Percentiles rank a stretch among this genome's conserved stretches.
Evolutionary conservation across 2,797 vertebrate species (phyloP).

Genomic region (Mus caroli): DNA sequence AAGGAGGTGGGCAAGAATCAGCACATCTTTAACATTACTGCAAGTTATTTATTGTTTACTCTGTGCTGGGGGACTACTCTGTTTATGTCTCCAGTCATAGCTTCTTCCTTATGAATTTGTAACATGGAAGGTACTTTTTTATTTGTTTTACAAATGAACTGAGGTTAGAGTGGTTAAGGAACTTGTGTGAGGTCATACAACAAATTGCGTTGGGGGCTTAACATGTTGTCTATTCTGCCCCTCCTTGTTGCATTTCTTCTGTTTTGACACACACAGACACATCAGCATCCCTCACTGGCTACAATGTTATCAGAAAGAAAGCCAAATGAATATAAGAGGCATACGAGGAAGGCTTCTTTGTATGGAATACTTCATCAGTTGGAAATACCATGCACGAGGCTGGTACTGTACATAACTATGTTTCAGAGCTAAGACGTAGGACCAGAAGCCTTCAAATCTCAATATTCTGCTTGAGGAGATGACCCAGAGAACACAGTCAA

Average conservation of each 20-base stretch:
- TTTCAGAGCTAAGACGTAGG: not conserved
- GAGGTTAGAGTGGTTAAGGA: not conserved
- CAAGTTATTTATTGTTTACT: conserved; percentile 8
- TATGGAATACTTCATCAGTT: not conserved
- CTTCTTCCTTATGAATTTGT: conserved; percentile 43
- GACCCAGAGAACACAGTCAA: not conserved
- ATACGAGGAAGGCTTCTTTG: not conserved
- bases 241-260: not conserved
- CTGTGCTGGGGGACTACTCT: not conserved
- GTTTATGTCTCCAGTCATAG: not conserved
- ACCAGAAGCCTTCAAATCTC: not conserved
- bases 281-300: not conserved
- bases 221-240: not conserved
- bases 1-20: not conserved
- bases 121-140: not conserved
- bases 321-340: not conserved
- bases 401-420: not conserved
- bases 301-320: conserved; percentile 15
- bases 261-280: not conserved
- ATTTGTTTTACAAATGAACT: not conserved
- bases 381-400: not conserved
- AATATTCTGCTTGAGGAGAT: not conserved
- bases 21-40: not conserved
- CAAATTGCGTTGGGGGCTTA: not conserved
- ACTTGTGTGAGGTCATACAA: not conserved